phyloP scores from a whole-genome alignment of 1,140 invertebrate genomes.

The Hycleus cichorii region DNA sequence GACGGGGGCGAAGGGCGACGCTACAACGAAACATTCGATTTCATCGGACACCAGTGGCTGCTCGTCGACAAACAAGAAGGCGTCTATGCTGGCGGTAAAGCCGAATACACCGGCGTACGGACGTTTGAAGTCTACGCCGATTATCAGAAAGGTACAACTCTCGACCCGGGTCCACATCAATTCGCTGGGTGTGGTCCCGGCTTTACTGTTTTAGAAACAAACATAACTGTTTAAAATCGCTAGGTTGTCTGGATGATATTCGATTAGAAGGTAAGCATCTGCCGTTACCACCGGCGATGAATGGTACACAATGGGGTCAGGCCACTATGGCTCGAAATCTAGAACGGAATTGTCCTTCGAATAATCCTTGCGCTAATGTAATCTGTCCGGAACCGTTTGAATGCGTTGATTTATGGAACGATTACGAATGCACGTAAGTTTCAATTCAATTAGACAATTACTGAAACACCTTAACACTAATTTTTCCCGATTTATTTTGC shows the following conservation, averaged over 20 bases:
- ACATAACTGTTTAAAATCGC: background rate
- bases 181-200: too few species aligned
- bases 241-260: constrained; percentile 77
- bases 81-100: constrained; percentile 90
- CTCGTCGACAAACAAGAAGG: constrained; percentile 90
- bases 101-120: constrained; percentile 85
- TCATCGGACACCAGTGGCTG: constrained; percentile 85
- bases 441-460: background rate
- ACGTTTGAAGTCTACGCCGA: constrained; percentile 94
- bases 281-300: constrained; percentile 85
- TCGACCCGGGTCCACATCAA: background rate
- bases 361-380: constrained; percentile 87
- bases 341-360: constrained; percentile 84
- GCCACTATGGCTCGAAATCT: constrained; percentile 87
- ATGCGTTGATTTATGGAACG: constrained; percentile 94
- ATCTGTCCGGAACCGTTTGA: constrained; percentile 89
- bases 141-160: constrained; percentile 73
- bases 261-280: constrained; percentile 87
- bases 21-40: constrained; percentile 90
- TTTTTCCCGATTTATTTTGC: constrained; percentile 22
- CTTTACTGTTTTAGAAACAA: background rate
- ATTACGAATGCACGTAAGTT: constrained; percentile 95
- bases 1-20: constrained; percentile 92
- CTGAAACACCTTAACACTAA: background rate
- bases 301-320: constrained; percentile 89